Evolutionary conservation across 2,888 invertebrate species (phyloP).

Genomic region (Apamea epomidion): DNA sequence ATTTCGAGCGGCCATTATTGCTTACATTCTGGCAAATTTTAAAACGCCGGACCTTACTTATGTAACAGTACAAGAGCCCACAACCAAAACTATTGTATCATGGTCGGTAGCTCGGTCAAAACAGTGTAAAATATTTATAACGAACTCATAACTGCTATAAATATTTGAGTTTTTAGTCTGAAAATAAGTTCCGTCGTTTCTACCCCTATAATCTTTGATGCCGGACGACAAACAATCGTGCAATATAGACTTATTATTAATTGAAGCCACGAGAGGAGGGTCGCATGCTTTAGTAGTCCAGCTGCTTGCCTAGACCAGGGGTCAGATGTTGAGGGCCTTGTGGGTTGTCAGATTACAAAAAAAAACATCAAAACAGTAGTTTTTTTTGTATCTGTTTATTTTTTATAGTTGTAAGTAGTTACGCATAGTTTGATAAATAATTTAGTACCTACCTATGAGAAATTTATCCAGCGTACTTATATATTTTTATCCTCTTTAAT

Average conservation of each 20-base stretch:
- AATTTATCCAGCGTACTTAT: no score
- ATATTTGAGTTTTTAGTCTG: not conserved
- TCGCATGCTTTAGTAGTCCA: slow-evolving; percentile 57
- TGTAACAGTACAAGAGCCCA: not conserved
- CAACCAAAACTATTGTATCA: not conserved
- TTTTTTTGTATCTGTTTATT: not conserved
- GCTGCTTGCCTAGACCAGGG: slow-evolving; percentile 68
- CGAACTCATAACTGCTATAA: not conserved
- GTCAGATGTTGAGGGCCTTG: slow-evolving; percentile 52
- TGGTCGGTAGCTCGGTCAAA: not conserved
- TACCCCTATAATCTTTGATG: slow-evolving; percentile 70
- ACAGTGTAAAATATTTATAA: not conserved
- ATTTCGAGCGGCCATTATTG: no score
- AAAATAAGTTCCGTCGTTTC: slow-evolving; percentile 25
- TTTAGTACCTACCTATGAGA: no score
- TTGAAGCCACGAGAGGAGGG: slow-evolving; percentile 72
- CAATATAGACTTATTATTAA: slow-evolving; percentile 82
- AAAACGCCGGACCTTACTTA: not conserved
- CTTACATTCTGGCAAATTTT: no score
- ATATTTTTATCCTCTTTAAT: not conserved
- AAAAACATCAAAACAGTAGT: not conserved
- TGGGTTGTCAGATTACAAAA: slow-evolving; percentile 45
- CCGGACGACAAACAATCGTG: slow-evolving; percentile 79
- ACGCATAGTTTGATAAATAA: no score
- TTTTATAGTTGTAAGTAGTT: not conserved